phyloP scores from a whole-genome alignment of 2,888 invertebrate species.

The Mellilla xanthometata region DNA sequence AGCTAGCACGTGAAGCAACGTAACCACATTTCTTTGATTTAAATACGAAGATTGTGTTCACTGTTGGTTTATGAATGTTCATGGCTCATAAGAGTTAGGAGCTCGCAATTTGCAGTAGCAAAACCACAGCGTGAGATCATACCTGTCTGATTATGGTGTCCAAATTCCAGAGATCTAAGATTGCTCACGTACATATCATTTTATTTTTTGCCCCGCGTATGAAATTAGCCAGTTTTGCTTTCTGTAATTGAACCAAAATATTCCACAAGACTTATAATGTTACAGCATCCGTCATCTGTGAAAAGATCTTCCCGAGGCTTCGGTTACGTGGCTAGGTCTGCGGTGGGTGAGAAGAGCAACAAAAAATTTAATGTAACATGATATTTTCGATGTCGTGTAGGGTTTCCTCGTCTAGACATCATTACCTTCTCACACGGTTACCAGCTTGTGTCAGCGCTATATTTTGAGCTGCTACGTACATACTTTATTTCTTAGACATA shows the following conservation, averaged over 20 bases:
- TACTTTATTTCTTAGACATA: too few species aligned
- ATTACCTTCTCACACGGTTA: conserved; percentile 56
- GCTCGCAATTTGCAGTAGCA: conserved; percentile 16
- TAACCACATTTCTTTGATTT: conserved; percentile 47
- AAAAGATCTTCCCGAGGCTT: conserved; percentile 55
- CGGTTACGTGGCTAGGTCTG: conserved; percentile 64
- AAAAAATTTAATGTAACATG: conserved; percentile 58
- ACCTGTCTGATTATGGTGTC: conserved; percentile 13
- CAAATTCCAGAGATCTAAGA: conserved; percentile 29
- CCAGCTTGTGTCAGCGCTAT: conserved; percentile 20
- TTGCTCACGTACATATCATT: conserved; percentile 32
- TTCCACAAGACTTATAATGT: conserved; percentile 34
- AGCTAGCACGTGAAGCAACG: conserved; percentile 38
- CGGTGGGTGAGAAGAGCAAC: conserved; percentile 57
- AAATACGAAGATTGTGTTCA: conserved; percentile 22
- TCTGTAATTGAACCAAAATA: conserved; percentile 25
- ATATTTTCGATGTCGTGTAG: conserved; percentile 60
- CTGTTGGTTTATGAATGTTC: conserved; percentile 28
- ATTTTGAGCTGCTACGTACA: conserved; percentile 10
- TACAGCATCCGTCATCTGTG: conserved; percentile 59
- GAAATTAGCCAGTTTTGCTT: conserved; percentile 31
- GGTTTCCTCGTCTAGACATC: conserved; percentile 69
- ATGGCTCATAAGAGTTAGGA: conserved; percentile 23
- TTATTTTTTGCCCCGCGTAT: conserved; percentile 27
- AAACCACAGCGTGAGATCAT: conserved; percentile 22